phyloP scores from a whole-genome alignment of 1,140 invertebrate species.

The Lucilia cuprina region DNA sequence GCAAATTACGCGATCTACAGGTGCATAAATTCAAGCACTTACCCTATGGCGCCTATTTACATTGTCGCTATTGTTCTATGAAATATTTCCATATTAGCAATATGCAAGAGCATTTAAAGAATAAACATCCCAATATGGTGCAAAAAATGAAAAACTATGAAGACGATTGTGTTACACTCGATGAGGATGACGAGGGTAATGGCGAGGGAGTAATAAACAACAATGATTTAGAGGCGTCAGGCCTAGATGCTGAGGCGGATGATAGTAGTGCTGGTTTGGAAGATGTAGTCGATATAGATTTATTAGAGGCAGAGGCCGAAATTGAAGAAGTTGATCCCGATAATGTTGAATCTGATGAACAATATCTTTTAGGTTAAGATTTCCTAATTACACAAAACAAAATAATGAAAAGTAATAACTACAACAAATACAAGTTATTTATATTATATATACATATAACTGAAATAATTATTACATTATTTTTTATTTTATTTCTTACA shows the following conservation, averaged over 20 bases:
- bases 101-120: constrained; percentile 37
- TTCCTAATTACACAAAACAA: background rate
- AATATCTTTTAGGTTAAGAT: constrained; percentile 37
- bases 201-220: background rate
- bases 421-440: too few species aligned
- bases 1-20: constrained; percentile 47
- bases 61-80: constrained; percentile 42
- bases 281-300: constrained; percentile 23
- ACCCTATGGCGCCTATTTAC: constrained; percentile 51
- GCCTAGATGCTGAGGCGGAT: background rate
- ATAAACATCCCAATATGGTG: constrained; percentile 39
- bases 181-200: constrained; percentile 1
- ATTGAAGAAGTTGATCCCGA: constrained; percentile 33
- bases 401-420: too few species aligned
- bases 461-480: too few species aligned
- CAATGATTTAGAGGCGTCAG: background rate
- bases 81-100: constrained; percentile 37
- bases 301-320: constrained; percentile 25
- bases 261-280: background rate
- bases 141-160: constrained; percentile 19
- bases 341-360: constrained; percentile 35
- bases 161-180: constrained; percentile 1
- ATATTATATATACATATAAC: background rate
- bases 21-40: constrained; percentile 53
- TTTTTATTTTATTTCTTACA: too few species aligned